Conservation (phyloP, 1,140 invertebrate species). For the Mylabris phalerata region DNA sequence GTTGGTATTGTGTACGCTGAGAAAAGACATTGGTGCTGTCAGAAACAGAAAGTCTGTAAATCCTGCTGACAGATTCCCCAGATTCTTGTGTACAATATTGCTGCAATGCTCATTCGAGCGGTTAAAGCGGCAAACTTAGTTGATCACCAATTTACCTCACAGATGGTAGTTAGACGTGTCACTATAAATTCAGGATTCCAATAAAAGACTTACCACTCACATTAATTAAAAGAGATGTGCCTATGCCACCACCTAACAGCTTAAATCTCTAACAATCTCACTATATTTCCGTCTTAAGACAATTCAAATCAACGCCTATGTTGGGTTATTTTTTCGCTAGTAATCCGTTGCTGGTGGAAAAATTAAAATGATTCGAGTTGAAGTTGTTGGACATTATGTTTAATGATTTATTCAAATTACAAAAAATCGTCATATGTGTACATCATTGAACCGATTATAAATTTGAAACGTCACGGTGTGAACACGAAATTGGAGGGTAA, state of each 20-base stretch:
- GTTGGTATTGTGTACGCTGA: neutral
- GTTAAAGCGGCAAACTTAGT: slow-evolving; percentile 21
- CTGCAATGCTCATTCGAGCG: slow-evolving; percentile 18
- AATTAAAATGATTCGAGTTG: no score
- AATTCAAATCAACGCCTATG: no score
- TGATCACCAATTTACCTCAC: slow-evolving; percentile 36
- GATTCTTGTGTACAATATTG: slow-evolving; percentile 27
- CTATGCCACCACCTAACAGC: neutral
- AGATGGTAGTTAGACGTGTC: slow-evolving; percentile 27
- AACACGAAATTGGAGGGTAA: slow-evolving; percentile 17
- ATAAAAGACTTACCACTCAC: slow-evolving; percentile 20
- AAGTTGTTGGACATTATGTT: no score
- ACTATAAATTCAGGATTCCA: slow-evolving; percentile 25
- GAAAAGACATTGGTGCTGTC: slow-evolving; percentile 15
- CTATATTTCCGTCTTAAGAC: no score
- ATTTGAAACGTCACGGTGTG: slow-evolving; percentile 10
- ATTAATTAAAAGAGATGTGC: slow-evolving; percentile 16
- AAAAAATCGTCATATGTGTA: slow-evolving; percentile 13
- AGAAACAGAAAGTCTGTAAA: slow-evolving; percentile 25
- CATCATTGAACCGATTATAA: slow-evolving; percentile 19
- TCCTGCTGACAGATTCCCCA: slow-evolving; percentile 30
- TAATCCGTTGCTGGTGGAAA: no score
- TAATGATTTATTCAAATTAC: no score
- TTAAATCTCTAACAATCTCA: no score
- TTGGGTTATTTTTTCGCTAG: no score